These are phyloP conservation scores for Phragmatobia fuliginosa DNA, from an alignment of 2,888 invertebrate species.

Conservation along the genomic window DNA sequence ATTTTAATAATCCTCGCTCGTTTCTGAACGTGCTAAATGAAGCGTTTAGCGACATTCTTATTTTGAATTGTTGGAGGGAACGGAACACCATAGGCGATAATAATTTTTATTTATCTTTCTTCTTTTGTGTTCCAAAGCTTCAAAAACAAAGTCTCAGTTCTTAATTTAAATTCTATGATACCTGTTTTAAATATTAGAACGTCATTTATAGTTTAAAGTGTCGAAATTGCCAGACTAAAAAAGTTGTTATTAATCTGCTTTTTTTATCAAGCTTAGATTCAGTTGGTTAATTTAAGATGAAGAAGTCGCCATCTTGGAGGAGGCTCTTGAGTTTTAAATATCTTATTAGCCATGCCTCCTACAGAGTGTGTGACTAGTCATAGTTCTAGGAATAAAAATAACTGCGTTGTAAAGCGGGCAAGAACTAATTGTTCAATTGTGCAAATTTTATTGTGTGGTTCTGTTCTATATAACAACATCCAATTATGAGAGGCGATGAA, in stretches of 20 bases:
- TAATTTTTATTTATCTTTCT: slow-evolving; percentile 14
- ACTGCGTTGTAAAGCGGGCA: background rate
- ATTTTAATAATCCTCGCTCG: slow-evolving; percentile 60
- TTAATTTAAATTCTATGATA: background rate
- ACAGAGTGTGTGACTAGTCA: background rate
- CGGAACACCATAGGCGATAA: slow-evolving; percentile 32
- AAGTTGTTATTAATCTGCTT: no score
- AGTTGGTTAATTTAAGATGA: background rate
- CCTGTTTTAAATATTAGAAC: background rate
- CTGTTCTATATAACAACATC: slow-evolving; percentile 20
- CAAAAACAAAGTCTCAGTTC: background rate
- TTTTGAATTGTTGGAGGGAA: slow-evolving; percentile 47
- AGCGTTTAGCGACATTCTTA: slow-evolving; percentile 50
- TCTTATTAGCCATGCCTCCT: background rate
- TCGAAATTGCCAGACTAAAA: background rate
- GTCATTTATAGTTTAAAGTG: background rate
- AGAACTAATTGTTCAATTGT: slow-evolving; percentile 3
- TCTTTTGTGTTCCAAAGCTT: background rate
- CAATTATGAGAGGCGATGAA: slow-evolving; percentile 67
- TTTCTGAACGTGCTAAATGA: slow-evolving; percentile 57
- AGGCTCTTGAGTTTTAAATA: background rate
- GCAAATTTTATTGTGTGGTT: slow-evolving; percentile 1
- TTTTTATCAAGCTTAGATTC: no score
- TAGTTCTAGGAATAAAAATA: slow-evolving; percentile 2
- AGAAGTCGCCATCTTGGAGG: background rate